phyloP scores from a whole-genome alignment of 2,888 invertebrate species.

The Didymodactylos carnosus region DNA sequence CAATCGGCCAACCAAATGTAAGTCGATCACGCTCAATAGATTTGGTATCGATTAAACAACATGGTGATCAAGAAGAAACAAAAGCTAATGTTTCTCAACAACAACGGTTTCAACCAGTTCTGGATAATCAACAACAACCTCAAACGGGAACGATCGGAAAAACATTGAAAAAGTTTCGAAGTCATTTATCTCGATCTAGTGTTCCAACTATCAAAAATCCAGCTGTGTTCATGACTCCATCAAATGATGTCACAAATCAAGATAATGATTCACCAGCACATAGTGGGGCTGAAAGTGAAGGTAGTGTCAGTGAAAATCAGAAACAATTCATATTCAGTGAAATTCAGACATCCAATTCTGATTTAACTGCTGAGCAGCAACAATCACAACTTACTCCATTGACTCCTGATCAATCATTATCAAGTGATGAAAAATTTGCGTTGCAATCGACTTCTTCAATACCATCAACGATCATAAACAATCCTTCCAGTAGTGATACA shows the following conservation, averaged over 20 bases:
- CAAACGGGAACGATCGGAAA: background rate
- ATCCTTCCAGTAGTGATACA: background rate
- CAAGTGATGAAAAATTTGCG: background rate
- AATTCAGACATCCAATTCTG: background rate
- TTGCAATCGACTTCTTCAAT: background rate
- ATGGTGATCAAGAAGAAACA: background rate
- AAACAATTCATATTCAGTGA: background rate
- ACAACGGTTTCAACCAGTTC: background rate
- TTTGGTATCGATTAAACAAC: no score
- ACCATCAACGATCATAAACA: background rate
- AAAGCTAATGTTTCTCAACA: background rate
- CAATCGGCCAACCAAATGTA: no score
- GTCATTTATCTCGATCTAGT: background rate
- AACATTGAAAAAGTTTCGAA: background rate
- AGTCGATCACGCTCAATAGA: background rate
- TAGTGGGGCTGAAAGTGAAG: background rate
- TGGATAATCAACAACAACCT: background rate
- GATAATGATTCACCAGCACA: background rate
- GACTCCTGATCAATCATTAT: background rate
- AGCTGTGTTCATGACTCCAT: background rate
- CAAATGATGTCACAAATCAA: background rate
- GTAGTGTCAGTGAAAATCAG: background rate
- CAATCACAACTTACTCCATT: background rate
- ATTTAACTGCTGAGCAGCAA: background rate
- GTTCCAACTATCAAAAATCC: background rate